These are phyloP conservation scores for Thermophis baileyi DNA, from an alignment of 2,113 vertebrate species.

Conservation along the genomic window DNA sequence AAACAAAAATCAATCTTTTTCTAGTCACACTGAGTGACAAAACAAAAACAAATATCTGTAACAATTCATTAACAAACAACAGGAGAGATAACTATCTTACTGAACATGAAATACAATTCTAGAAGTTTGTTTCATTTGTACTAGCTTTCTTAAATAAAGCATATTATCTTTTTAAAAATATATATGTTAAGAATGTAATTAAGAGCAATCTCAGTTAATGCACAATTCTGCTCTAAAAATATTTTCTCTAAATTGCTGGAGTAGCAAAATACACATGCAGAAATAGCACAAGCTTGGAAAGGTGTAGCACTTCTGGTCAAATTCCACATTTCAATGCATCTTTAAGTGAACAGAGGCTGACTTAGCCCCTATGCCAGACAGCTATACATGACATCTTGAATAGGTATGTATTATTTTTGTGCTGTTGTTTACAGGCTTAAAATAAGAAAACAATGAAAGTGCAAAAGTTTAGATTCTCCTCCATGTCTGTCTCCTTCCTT, in stretches of 20 bases:
- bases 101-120: neutral
- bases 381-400: neutral
- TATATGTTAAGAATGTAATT: neutral
- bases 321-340: neutral
- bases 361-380: neutral
- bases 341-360: neutral
- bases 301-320: neutral
- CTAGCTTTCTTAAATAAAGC: neutral
- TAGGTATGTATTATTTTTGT: neutral
- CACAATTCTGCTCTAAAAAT: neutral
- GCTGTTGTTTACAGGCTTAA: neutral
- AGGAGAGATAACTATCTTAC: neutral
- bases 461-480: neutral
- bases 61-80: neutral
- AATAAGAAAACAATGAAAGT: neutral
- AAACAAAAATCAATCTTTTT: neutral
- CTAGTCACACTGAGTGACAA: neutral
- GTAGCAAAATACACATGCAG: neutral
- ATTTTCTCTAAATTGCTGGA: neutral
- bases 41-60: neutral
- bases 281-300: neutral
- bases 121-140: neutral
- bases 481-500: too few species aligned
- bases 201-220: neutral
- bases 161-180: neutral